Percentiles rank a stretch among this genome's conserved stretches.
phyloP scores from a whole-genome alignment of 2,113 vertebrate genomes.

The Dicaeum eximium region DNA sequence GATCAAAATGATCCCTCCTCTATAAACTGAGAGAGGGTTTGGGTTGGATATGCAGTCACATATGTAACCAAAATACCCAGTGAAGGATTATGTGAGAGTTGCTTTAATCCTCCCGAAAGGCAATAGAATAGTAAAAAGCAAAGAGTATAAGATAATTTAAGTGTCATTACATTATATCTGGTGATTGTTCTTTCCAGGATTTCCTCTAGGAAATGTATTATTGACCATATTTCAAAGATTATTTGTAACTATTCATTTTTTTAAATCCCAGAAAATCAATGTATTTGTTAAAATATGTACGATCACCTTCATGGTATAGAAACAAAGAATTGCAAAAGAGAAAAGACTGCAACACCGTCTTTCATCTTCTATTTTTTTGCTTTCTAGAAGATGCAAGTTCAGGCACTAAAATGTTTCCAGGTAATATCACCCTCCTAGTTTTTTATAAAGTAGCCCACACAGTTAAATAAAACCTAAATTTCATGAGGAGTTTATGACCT shows the following conservation, averaged over 20 bases:
- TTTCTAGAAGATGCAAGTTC: constrained; percentile 24
- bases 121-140: neutral
- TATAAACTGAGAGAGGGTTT: neutral
- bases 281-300: neutral
- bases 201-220: neutral
- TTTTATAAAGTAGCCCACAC: neutral
- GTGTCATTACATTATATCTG: neutral
- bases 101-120: neutral
- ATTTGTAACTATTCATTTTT: neutral
- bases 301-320: neutral
- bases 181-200: neutral
- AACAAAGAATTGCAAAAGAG: neutral
- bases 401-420: neutral
- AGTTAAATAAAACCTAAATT: neutral
- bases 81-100: neutral
- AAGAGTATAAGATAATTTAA: neutral
- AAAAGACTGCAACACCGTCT: neutral
- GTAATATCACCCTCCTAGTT: neutral
- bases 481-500: neutral
- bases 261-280: neutral
- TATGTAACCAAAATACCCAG: neutral
- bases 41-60: neutral
- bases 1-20: neutral
- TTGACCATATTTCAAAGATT: neutral
- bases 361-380: constrained; percentile 15